These are phyloP conservation scores for Poeciliopsis paucimaculata DNA, from an alignment of 2,797 vertebrate species.

Conservation along the genomic window DNA sequence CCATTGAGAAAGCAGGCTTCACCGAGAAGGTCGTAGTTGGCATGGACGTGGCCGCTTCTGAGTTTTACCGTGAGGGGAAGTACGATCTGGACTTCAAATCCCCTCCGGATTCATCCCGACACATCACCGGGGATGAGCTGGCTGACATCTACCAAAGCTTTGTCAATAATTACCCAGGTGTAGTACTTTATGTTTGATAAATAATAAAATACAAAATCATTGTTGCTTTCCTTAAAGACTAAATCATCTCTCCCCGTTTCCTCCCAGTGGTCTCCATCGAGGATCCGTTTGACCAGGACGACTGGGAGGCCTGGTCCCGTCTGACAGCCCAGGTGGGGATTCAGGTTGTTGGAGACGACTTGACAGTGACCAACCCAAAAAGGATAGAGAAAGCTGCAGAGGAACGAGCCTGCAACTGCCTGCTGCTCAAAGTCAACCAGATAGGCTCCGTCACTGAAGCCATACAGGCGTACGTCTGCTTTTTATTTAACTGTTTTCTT, in stretches of 20 bases:
- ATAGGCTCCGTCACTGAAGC: constrained; percentile 92
- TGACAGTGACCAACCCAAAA: constrained; percentile 93
- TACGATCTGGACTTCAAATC: constrained; percentile 97
- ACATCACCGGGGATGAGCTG: constrained; percentile 88
- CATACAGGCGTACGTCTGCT: constrained; percentile 86
- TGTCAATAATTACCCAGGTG: constrained; percentile 94
- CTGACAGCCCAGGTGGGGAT: constrained; percentile 92
- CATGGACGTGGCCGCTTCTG: constrained; percentile 94
- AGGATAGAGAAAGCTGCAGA: constrained; percentile 92
- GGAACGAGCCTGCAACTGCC: constrained; percentile 93
- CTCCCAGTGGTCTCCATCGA: constrained; percentile 92
- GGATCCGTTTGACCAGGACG: constrained; percentile 95
- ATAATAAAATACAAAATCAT: neutral
- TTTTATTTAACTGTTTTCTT: neutral
- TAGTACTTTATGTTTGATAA: neutral
- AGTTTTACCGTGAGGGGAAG: constrained; percentile 91
- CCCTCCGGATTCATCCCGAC: constrained; percentile 85
- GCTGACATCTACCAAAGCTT: constrained; percentile 92
- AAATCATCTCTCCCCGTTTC: no score
- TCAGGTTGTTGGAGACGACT: constrained; percentile 93
- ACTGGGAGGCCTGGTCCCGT: constrained; percentile 93
- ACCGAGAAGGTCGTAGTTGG: constrained; percentile 94
- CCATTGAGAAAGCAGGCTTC: constrained; percentile 93
- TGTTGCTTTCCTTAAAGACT: neutral
- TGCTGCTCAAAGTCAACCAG: constrained; percentile 96